phyloP scores from a whole-genome alignment of 2,113 vertebrate genomes.

The Nannobrachium achirus region DNA sequence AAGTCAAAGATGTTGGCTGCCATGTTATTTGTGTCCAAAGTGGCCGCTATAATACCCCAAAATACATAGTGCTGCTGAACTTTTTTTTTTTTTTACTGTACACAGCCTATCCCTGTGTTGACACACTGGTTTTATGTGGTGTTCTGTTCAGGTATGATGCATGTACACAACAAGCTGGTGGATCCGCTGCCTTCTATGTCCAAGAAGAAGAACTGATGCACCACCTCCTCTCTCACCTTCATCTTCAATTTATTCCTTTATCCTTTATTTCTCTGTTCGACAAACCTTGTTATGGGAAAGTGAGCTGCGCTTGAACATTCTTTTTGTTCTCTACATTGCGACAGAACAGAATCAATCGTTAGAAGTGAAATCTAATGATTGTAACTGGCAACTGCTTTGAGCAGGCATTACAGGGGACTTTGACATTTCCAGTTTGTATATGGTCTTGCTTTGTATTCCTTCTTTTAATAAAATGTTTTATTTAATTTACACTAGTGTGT shows the following conservation, averaged over 20 bases:
- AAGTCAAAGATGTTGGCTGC: not conserved
- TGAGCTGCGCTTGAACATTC: too few relatives aligned
- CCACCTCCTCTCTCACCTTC: not conserved
- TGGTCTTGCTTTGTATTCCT: too few relatives aligned
- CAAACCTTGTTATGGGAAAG: too few relatives aligned
- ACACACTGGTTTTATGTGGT: not conserved
- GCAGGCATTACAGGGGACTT: too few relatives aligned
- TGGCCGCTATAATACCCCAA: not conserved
- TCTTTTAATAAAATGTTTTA: not conserved
- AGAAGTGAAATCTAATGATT: too few relatives aligned
- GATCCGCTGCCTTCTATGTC: constrained; percentile 69
- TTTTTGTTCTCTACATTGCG: too few relatives aligned
- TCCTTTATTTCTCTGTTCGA: too few relatives aligned
- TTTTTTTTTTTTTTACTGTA: not conserved
- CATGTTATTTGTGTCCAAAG: not conserved
- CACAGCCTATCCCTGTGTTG: not conserved
- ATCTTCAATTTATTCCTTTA: too few relatives aligned
- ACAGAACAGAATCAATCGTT: too few relatives aligned
- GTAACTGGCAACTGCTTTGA: too few relatives aligned
- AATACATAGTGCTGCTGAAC: too few relatives aligned
- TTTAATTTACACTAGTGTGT: not conserved
- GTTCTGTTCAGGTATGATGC: constrained; percentile 86
- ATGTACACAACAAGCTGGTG: constrained; percentile 95
- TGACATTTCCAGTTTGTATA: too few relatives aligned
- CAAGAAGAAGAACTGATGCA: constrained; percentile 62